A percentile compares a stretch with the other conserved stretches of the same genome.
These are phyloP conservation scores for Clytia hemisphaerica DNA, from an alignment of 30 jellyfish, hydroid and myxozoan species.

Conservation along the genomic window DNA sequence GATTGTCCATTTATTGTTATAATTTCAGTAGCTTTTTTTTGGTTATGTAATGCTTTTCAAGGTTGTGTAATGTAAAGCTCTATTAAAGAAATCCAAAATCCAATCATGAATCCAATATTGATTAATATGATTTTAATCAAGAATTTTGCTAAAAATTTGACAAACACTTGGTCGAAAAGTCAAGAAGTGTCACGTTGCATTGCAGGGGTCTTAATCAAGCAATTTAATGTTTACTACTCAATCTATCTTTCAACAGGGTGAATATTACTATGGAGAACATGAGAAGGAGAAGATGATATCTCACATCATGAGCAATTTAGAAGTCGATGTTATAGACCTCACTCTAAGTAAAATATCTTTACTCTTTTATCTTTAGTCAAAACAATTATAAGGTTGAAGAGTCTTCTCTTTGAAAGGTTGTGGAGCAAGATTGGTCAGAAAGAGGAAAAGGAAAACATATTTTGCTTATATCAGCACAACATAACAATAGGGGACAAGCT, in stretches of 20 bases:
- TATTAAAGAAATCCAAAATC: not conserved
- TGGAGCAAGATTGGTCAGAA: too few relatives aligned
- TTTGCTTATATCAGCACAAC: too few relatives aligned
- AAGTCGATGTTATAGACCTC: conserved; percentile 36
- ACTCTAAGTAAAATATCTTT: conserved; percentile 25
- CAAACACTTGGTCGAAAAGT: not conserved
- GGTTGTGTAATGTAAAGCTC: not conserved
- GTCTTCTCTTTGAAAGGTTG: too few relatives aligned
- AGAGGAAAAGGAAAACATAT: too few relatives aligned
- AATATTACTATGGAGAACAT: conserved; percentile 59
- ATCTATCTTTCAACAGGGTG: conserved; percentile 28
- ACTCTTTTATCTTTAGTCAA: not conserved
- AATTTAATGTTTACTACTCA: not conserved
- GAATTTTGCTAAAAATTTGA: not conserved
- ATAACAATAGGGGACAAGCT: too few relatives aligned
- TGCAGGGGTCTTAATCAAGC: not conserved
- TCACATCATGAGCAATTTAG: conserved; percentile 48
- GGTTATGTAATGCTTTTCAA: not conserved
- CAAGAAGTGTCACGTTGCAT: not conserved
- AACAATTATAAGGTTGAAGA: too few relatives aligned
- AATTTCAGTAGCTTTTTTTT: not conserved
- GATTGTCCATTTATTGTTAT: conserved; percentile 1
- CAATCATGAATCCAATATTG: too few relatives aligned
- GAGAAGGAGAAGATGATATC: conserved; percentile 55
- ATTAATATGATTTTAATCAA: not conserved